Evolutionary conservation across 2,797 vertebrate species (phyloP), one percentile per base, ranked within the genome.

Genomic region (Vultur gryphus): DNA sequence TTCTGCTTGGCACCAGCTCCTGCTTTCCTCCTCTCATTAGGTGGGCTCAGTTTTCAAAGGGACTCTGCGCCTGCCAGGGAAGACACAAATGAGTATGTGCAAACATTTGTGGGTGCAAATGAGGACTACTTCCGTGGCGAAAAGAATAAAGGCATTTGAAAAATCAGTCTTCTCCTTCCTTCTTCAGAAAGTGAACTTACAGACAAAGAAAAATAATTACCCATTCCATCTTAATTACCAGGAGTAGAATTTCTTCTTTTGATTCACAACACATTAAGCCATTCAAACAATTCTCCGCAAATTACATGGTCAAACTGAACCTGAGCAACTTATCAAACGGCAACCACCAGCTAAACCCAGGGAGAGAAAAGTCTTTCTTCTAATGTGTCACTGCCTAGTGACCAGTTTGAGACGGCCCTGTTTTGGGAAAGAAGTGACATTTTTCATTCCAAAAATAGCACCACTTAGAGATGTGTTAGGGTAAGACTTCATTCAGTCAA

Each of bases 61-160:
- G 43, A 16, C 33, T 33, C n/a, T 9, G 35, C 1, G 31, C 39
- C 65, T 41, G 31, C 39, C 24, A 25, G 31, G 26, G 46, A 55
- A 59, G 43, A 35, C 48, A 41, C 23, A 28, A 58, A 48, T 18
- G 46, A 61, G 12, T 12, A 3, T 0, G 8, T 25, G 28, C 71
- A 41, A 76, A 54, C 31, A 18, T 8, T 26, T 29, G 43, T 46
- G 84, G 37, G 44, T 55, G 39, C 58, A 54, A 54, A 44, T 6
- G 6, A 13, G 41, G 58, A 31, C 52, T 69, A 20, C 11, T 83
- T 59, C 65, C 0, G 0, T 1, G 17, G 41, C 0, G 0, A 16
- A 24, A 46, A n/a, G 59, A 85, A 87, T 23, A 80, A 79, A 89
- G n/a, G 66, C 21, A 4, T 19, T 71, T 57, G 49, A 46, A 69